These are phyloP conservation scores for Sandelia bainsii DNA, from an alignment of 2,797 vertebrate genomes.

Conservation along the genomic window DNA sequence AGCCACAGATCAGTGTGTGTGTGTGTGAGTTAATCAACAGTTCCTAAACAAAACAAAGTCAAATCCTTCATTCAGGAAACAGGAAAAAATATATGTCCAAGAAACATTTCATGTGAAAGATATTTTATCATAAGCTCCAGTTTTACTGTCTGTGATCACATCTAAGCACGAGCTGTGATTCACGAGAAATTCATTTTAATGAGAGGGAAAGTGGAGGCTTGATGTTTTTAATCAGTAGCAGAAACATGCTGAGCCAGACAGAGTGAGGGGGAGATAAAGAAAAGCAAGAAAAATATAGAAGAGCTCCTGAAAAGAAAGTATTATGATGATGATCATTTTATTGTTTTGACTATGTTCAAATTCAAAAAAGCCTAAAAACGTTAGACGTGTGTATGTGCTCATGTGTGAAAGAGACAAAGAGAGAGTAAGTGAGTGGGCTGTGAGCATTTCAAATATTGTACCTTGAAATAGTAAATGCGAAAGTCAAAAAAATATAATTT, in stretches of 20 bases:
- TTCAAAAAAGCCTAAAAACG: background rate
- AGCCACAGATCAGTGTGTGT: constrained; percentile 15
- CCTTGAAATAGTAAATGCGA: constrained; percentile 9
- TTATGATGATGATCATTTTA: background rate
- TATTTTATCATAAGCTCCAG: background rate
- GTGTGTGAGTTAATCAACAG: constrained; percentile 34
- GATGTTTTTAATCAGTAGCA: constrained; percentile 17
- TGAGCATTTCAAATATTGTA: constrained; percentile 10
- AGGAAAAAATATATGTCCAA: background rate
- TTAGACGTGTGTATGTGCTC: background rate
- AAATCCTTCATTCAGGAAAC: constrained; percentile 15
- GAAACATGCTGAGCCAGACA: constrained; percentile 2
- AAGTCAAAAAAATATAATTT: background rate
- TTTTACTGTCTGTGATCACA: constrained; percentile 2
- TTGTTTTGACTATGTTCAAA: constrained; percentile 4
- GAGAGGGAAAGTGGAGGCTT: background rate
- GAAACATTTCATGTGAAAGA: background rate
- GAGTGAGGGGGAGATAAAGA: background rate
- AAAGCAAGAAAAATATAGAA: background rate
- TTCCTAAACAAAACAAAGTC: constrained; percentile 67
- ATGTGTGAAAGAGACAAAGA: background rate
- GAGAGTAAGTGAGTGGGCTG: background rate
- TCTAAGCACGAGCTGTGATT: background rate
- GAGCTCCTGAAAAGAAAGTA: background rate
- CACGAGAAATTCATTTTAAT: constrained; percentile 12